phyloP scores from a whole-genome alignment of 2,797 vertebrate genomes.

The Chloroceryle amazona region DNA sequence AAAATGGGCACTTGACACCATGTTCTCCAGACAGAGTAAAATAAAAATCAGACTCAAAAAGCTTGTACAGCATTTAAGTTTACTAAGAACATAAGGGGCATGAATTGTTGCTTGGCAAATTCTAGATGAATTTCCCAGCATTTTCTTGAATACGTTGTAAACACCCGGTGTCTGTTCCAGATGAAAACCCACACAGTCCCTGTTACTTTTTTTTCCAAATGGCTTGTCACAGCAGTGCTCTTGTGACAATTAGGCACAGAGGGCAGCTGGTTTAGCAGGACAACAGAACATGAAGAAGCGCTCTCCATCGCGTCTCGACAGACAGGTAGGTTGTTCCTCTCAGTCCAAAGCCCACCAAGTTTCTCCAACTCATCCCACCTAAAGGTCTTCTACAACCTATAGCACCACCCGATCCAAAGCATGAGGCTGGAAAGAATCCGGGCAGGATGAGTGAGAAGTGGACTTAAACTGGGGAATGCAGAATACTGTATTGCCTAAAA shows the following conservation, averaged over 20 bases:
- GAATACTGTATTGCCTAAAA: not conserved
- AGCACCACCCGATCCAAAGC: not conserved
- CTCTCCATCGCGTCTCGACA: not conserved
- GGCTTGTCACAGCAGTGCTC: not conserved
- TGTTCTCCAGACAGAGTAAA: conserved; percentile 20
- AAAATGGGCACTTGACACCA: not conserved
- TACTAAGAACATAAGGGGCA: not conserved
- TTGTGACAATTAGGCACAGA: not conserved
- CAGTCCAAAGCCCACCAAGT: not conserved
- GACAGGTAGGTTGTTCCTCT: not conserved
- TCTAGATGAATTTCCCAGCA: not conserved
- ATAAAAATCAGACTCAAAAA: not conserved
- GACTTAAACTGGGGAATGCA: not conserved
- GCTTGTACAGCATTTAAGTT: not conserved
- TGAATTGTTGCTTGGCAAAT: not conserved
- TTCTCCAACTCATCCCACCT: not conserved
- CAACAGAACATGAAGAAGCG: not conserved
- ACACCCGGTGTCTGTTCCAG: not conserved
- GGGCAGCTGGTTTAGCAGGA: not conserved
- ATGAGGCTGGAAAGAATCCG: not conserved
- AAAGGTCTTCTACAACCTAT: not conserved
- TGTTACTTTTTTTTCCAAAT: not conserved
- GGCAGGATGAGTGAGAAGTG: not conserved
- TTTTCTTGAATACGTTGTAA: not conserved
- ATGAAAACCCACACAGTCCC: not conserved